Evolutionary conservation across 2,888 invertebrate species (phyloP).

Genomic region (Dolomedes plantarius): DNA sequence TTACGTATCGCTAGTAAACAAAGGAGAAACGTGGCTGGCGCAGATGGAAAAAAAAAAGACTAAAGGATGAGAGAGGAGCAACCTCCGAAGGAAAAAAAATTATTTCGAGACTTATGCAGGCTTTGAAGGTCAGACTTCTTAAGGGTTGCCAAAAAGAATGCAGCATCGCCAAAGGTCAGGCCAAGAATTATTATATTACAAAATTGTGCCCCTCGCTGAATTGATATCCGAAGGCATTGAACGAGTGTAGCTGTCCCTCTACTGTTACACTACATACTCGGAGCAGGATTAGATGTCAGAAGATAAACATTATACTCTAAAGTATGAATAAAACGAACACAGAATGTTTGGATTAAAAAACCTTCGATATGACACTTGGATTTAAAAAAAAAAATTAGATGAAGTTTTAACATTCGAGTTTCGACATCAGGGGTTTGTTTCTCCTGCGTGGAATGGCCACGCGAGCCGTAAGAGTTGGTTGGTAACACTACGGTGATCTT

Average conservation of each 20-base stretch:
- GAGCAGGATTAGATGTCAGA: too few species aligned
- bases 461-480: too few species aligned
- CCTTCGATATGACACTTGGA: too few species aligned
- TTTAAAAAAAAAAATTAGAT: too few species aligned
- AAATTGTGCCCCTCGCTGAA: not conserved
- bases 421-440: too few species aligned
- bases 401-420: too few species aligned
- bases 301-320: too few species aligned
- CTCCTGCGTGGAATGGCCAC: too few species aligned
- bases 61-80: not conserved
- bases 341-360: too few species aligned
- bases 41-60: not conserved
- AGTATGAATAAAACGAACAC: too few species aligned
- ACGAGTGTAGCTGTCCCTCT: not conserved
- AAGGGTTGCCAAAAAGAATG: not conserved
- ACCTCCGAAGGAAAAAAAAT: not conserved
- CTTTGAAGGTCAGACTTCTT: constrained; percentile 35
- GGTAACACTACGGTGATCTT: too few species aligned
- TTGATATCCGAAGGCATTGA: constrained; percentile 1
- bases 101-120: not conserved
- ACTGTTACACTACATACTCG: too few species aligned
- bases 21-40: not conserved
- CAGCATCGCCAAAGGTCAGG: constrained; percentile 2
- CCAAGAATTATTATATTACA: not conserved
- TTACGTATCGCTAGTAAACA: not conserved